phyloP scores from a whole-genome alignment of 92 coral and sea anemone species.

The Muricea muricata region DNA sequence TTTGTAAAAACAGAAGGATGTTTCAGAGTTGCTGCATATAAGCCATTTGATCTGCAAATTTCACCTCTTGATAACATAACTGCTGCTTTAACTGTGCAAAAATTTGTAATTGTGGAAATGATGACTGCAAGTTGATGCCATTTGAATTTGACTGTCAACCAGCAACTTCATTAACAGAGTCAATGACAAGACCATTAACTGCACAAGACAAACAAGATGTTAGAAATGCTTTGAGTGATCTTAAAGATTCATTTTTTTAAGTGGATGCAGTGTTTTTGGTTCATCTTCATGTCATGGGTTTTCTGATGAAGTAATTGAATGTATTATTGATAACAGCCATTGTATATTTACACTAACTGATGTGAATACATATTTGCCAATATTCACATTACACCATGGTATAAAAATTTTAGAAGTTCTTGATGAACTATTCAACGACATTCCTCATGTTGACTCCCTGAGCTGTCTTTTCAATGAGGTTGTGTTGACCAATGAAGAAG shows the following conservation, averaged over 20 bases:
- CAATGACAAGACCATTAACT: not conserved
- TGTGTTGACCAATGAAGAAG: not conserved
- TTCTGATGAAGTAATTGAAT: conserved; percentile 35
- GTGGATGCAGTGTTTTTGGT: not conserved
- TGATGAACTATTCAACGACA: conserved; percentile 36
- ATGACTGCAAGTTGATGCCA: not conserved
- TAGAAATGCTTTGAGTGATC: conserved; percentile 5
- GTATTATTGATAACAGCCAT: conserved; percentile 27
- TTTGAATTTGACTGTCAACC: not conserved
- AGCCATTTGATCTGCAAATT: not conserved
- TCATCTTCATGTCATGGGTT: conserved; percentile 20
- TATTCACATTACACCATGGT: conserved; percentile 20
- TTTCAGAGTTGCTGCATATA: conserved; percentile 29
- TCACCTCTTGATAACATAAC: not conserved
- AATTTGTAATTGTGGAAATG: not conserved
- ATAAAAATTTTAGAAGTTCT: conserved; percentile 34
- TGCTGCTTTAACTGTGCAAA: conserved; percentile 12
- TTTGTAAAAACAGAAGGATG: conserved; percentile 14
- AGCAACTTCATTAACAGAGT: not conserved
- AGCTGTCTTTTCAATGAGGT: not conserved
- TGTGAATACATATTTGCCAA: conserved; percentile 18
- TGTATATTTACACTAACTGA: conserved; percentile 26
- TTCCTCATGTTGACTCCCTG: not conserved
- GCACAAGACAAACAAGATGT: conserved; percentile 19
- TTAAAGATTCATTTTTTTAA: not conserved